Evolutionary conservation across 1,140 invertebrate genomes (phyloP).

Genomic region (Berghia stephanieae): DNA sequence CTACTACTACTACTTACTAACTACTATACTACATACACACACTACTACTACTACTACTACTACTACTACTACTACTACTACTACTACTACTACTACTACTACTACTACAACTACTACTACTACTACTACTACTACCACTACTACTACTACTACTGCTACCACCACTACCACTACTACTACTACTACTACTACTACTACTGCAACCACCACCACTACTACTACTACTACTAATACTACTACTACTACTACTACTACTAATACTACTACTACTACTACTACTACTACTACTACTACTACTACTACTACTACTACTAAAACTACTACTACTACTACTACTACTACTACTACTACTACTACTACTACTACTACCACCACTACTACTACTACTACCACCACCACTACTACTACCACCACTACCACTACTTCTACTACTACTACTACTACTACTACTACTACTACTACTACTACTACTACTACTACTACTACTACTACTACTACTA

Average conservation of each 20-base stretch:
- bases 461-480: slow-evolving; percentile 32
- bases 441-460: slow-evolving; percentile 33
- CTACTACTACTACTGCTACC: slow-evolving; percentile 41
- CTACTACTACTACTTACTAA: too few relatives aligned
- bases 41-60: too few relatives aligned
- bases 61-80: slow-evolving; percentile 28
- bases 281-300: too few relatives aligned
- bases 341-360: slow-evolving; percentile 35
- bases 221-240: too few relatives aligned
- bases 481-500: too few relatives aligned
- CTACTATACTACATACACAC: too few relatives aligned
- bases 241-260: too few relatives aligned
- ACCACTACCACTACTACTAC: slow-evolving; percentile 41
- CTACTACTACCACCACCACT: slow-evolving; percentile 33
- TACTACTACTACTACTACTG: slow-evolving; percentile 40
- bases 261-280: slow-evolving; percentile 39
- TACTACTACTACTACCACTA: slow-evolving; percentile 40
- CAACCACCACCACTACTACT: too few relatives aligned
- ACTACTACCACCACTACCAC: slow-evolving; percentile 32
- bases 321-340: too few relatives aligned
- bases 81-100: slow-evolving; percentile 37
- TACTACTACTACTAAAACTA: too few relatives aligned
- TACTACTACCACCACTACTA: slow-evolving; percentile 35
- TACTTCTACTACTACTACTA: slow-evolving; percentile 33
- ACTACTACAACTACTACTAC: slow-evolving; percentile 39